phyloP scores from a whole-genome alignment of 2,888 invertebrate genomes.

The Cephalotes varians region DNA sequence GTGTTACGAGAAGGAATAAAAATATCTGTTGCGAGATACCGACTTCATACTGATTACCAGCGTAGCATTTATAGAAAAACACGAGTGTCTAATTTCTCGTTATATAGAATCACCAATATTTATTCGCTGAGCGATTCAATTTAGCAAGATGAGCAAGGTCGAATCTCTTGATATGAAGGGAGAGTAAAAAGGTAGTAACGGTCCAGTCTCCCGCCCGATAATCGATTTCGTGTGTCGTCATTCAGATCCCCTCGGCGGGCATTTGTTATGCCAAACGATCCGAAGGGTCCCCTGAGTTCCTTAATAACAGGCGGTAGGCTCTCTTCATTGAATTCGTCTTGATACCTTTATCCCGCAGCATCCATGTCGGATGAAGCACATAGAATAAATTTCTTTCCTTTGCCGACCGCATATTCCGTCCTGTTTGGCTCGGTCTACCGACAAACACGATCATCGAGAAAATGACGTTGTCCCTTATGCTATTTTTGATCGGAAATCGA shows the following conservation, averaged over 20 bases:
- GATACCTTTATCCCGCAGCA: slow-evolving; percentile 74
- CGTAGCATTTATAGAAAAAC: not conserved
- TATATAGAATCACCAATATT: slow-evolving; percentile 8
- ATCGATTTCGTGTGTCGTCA: slow-evolving; percentile 62
- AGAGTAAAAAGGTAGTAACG: slow-evolving; percentile 45
- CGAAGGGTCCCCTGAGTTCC: slow-evolving; percentile 63
- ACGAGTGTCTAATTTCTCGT: not conserved
- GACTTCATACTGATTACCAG: not conserved
- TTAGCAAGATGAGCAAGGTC: not conserved
- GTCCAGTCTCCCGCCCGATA: slow-evolving; percentile 25
- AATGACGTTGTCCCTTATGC: not conserved
- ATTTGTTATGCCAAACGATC: slow-evolving; percentile 70
- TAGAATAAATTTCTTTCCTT: slow-evolving; percentile 70
- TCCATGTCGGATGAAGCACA: slow-evolving; percentile 60
- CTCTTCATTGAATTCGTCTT: slow-evolving; percentile 75
- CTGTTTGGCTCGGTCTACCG: slow-evolving; percentile 44
- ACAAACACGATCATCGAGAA: slow-evolving; percentile 38
- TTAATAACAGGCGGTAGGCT: slow-evolving; percentile 74
- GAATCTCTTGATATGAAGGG: slow-evolving; percentile 3
- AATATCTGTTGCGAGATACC: not conserved
- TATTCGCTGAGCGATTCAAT: slow-evolving; percentile 9
- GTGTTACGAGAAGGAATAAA: not conserved
- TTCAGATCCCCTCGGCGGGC: slow-evolving; percentile 36
- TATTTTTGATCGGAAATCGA: slow-evolving; percentile 52
- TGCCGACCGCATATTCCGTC: slow-evolving; percentile 57